Evolutionary conservation across 30 jellyfish, hydroid and myxozoan species (phyloP).

Genomic region (Pseudorhiza aurosa): DNA sequence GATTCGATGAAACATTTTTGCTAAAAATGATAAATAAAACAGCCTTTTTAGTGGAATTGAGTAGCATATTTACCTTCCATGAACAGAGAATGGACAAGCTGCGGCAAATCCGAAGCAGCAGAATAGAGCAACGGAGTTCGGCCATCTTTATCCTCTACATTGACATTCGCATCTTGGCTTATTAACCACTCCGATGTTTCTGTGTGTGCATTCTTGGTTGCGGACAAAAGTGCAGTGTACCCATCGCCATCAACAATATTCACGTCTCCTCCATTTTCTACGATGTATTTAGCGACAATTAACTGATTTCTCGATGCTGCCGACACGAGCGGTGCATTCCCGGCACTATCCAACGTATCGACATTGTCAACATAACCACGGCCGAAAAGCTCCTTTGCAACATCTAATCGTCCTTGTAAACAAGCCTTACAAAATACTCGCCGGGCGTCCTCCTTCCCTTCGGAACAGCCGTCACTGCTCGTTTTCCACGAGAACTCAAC

Average conservation of each 20-base stretch:
- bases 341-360: constrained; percentile 8
- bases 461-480: background rate
- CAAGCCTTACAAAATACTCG: constrained; percentile 61
- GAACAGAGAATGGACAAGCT: constrained; percentile 45
- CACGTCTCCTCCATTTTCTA: constrained; percentile 24
- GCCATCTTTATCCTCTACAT: constrained; percentile 55
- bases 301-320: constrained; percentile 46
- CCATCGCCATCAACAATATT: constrained; percentile 35
- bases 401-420: constrained; percentile 25
- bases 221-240: constrained; percentile 27
- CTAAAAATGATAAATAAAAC: no score
- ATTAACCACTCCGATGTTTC: constrained; percentile 59
- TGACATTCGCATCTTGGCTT: constrained; percentile 57
- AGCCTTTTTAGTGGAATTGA: no score
- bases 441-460: constrained; percentile 4
- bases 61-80: constrained; percentile 63
- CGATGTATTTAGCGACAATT: constrained; percentile 43
- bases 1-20: no score
- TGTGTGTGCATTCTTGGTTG: constrained; percentile 19
- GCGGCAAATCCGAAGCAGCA: constrained; percentile 18
- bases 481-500: constrained; percentile 13
- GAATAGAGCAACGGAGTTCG: constrained; percentile 49
- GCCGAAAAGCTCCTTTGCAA: constrained; percentile 20
- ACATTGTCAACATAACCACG: background rate
- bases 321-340: constrained; percentile 45